phyloP scores from a whole-genome alignment of 2,113 vertebrate species.

The Lepisosteus osseus region DNA sequence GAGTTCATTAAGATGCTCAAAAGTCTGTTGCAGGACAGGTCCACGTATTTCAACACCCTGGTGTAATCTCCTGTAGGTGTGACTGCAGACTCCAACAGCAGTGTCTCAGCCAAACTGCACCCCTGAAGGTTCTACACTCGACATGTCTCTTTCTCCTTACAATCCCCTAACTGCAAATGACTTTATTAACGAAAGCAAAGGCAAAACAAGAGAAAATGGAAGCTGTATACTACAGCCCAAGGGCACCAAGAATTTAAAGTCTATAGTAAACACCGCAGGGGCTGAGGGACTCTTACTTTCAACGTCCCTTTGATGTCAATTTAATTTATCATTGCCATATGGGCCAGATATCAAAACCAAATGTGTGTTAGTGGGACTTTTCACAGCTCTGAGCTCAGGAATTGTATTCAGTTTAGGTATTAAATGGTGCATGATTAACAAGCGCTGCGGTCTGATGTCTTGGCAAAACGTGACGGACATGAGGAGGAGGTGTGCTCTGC shows the following conservation, averaged over 20 bases:
- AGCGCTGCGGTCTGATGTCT: background rate
- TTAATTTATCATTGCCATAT: conserved; percentile 70
- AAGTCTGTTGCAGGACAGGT: background rate
- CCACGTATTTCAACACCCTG: background rate
- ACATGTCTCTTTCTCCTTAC: conserved; percentile 33
- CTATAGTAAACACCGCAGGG: conserved; percentile 59
- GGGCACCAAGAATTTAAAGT: conserved; percentile 54
- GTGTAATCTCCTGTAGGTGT: too few species aligned
- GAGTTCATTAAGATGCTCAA: background rate
- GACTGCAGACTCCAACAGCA: background rate
- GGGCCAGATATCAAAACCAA: conserved; percentile 62
- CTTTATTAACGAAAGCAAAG: conserved; percentile 55
- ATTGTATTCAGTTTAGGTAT: background rate
- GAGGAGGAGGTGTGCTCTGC: background rate
- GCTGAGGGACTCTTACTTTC: conserved; percentile 55
- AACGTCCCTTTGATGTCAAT: conserved; percentile 74
- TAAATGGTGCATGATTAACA: conserved; percentile 17
- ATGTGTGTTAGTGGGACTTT: conserved; percentile 41
- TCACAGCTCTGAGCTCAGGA: background rate
- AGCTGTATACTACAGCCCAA: conserved; percentile 36
- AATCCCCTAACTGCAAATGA: conserved; percentile 21
- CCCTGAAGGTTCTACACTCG: background rate
- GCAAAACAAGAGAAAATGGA: conserved; percentile 50
- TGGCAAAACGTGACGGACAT: background rate
- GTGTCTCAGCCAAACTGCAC: background rate